Evolutionary conservation across 2,113 vertebrate species (phyloP), one percentile per base, ranked within the genome.

Genomic region (Sylvicapra grimmia): DNA sequence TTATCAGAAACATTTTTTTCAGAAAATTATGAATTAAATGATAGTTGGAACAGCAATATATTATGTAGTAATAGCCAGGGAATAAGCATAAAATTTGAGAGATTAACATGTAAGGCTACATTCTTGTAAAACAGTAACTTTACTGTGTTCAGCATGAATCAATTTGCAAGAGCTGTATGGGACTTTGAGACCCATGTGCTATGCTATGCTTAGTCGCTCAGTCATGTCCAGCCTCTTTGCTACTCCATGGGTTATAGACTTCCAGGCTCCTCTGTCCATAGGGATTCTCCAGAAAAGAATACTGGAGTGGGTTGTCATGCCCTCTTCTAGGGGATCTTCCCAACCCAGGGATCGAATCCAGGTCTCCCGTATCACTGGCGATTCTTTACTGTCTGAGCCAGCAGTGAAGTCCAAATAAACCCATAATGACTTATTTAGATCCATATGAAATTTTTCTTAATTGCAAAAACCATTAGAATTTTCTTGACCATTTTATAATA

Each of bases 351-450:
- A 40, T 36, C 4, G 9, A 72, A 36, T 21, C n/a, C 9, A 72
- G n/a, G 18, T 72, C 65, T 72, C 68, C 9, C 1, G 0, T 72
- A 40, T 23, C n/a, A 21, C n/a, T 1, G n/a, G 9, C 2, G 1
- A 72, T 72, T 36, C n/a, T 72, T 72, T 23, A 72, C 68, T 23
- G 9, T 72, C n/a, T 72, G n/a, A 72, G n/a, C n/a, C 68, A 72
- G n/a, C n/a, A 23, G 19, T 72, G 19, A 72, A 72, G 9, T 72
- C 19, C n/a, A 72, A 90, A 65, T 36, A 13, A 91, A 83, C 11
- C 4, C 16, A 36, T 59, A 59, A 19, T 4, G 12, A n/a, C 58
- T 63, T 0, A 72, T 33, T 91, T 95, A 58, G 3, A 53, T n/a
- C 3, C 11, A 54, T 9, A 4, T 90, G 65, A 56, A 10, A 87